Percentiles rank a stretch among this genome's conserved stretches.
phyloP scores from a whole-genome alignment of 1,140 invertebrate species.

The Whitmania pigra region DNA sequence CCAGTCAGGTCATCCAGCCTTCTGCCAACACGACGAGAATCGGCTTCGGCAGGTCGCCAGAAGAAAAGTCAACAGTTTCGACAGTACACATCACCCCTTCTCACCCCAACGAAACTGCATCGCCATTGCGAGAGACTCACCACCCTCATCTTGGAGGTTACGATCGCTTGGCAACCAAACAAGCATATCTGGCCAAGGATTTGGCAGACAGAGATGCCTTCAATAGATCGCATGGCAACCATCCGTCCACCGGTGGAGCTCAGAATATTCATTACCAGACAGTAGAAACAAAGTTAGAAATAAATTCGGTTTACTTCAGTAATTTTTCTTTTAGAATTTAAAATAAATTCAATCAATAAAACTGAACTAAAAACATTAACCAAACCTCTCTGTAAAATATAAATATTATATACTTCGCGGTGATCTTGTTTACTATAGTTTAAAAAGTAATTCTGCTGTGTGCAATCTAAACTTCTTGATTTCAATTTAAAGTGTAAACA shows the following conservation, averaged over 20 bases:
- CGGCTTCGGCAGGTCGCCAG: background rate
- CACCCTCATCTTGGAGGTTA: background rate
- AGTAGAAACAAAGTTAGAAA: too few species aligned
- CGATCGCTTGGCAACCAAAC: background rate
- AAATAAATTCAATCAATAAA: too few species aligned
- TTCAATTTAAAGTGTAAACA: too few species aligned
- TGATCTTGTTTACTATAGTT: too few species aligned
- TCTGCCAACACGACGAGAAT: background rate
- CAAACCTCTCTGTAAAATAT: too few species aligned
- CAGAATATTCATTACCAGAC: too few species aligned
- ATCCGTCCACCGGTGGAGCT: background rate
- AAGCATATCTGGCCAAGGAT: background rate
- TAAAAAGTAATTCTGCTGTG: too few species aligned
- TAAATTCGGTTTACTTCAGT: too few species aligned
- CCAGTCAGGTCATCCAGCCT: background rate
- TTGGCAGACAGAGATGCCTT: slow-evolving; percentile 2
- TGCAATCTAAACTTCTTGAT: too few species aligned
- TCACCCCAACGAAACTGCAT: background rate
- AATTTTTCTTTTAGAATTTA: too few species aligned
- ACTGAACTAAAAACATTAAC: too few species aligned
- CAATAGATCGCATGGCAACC: background rate
- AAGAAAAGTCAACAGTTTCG: background rate
- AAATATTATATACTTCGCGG: too few species aligned
- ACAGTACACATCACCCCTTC: background rate
- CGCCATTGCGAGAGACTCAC: background rate